Evolutionary conservation across 1,140 invertebrate species (phyloP).

Genomic region (Caenorhabditis brenneri): DNA sequence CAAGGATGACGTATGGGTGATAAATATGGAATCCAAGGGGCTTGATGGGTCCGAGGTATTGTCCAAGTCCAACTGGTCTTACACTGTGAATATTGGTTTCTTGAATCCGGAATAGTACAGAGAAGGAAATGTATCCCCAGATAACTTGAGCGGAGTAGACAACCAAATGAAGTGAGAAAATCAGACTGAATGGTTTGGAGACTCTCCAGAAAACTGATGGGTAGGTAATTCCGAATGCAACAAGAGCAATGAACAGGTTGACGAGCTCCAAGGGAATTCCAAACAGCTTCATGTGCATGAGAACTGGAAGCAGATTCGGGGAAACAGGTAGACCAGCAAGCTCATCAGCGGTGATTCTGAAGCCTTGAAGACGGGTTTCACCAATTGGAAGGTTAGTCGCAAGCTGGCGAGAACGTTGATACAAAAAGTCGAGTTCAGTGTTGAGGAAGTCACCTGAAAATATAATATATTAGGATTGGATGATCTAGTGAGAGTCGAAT

Average conservation of each 20-base stretch:
- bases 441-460: slow-evolving; percentile 70
- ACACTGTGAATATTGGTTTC: slow-evolving; percentile 67
- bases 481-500: too few species aligned
- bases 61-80: slow-evolving; percentile 68
- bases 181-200: slow-evolving; percentile 63
- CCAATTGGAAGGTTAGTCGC: slow-evolving; percentile 69
- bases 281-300: slow-evolving; percentile 70
- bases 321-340: slow-evolving; percentile 64
- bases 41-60: slow-evolving; percentile 26
- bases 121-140: slow-evolving; percentile 66
- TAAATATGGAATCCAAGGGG: slow-evolving; percentile 36
- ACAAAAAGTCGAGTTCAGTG: slow-evolving; percentile 69
- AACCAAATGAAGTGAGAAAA: slow-evolving; percentile 64
- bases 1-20: slow-evolving; percentile 56
- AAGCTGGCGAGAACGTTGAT: slow-evolving; percentile 65
- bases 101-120: slow-evolving; percentile 66
- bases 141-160: slow-evolving; percentile 60
- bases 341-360: slow-evolving; percentile 67
- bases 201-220: slow-evolving; percentile 69
- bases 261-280: slow-evolving; percentile 70
- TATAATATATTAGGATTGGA: too few species aligned
- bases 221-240: slow-evolving; percentile 62
- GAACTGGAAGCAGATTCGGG: slow-evolving; percentile 67
- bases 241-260: slow-evolving; percentile 65
- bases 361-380: slow-evolving; percentile 67